phyloP scores from a whole-genome alignment of 2,797 vertebrate species.

The Protonibea diacanthus region DNA sequence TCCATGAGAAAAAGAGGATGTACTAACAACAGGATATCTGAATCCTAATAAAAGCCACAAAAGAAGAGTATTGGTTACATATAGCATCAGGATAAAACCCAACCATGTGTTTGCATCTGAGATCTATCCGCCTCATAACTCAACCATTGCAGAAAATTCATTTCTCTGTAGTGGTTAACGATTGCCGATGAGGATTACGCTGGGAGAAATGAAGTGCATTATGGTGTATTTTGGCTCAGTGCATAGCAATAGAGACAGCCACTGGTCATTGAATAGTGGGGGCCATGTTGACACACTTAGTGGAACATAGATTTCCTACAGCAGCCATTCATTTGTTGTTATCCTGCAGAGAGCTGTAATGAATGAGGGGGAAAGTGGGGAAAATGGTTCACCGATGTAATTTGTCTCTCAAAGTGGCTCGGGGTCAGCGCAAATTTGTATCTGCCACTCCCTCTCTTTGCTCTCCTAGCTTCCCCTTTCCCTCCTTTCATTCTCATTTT shows the following conservation, averaged over 20 bases:
- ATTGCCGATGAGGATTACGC: constrained; percentile 35
- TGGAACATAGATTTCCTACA: constrained; percentile 63
- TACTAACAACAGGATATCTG: constrained; percentile 22
- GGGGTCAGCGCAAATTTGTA: constrained; percentile 50
- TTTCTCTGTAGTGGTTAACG: constrained; percentile 20
- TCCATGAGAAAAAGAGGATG: background rate
- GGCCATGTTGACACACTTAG: constrained; percentile 63
- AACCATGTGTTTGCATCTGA: constrained; percentile 26
- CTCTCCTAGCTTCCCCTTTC: background rate
- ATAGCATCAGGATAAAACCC: constrained; percentile 16
- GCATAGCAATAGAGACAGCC: constrained; percentile 9
- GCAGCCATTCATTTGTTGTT: constrained; percentile 60
- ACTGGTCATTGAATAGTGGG: constrained; percentile 34
- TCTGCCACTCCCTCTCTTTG: constrained; percentile 25
- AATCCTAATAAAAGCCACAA: constrained; percentile 40
- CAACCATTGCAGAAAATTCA: constrained; percentile 20
- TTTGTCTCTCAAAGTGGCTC: constrained; percentile 62
- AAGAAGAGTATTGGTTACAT: constrained; percentile 11
- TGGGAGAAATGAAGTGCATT: constrained; percentile 33
- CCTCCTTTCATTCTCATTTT: background rate
- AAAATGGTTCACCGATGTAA: constrained; percentile 48
- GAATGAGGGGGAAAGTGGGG: constrained; percentile 51
- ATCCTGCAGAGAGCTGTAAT: constrained; percentile 59
- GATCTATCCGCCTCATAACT: constrained; percentile 25
- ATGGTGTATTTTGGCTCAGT: constrained; percentile 40